Base-by-base conservation (phyloP, 2,113 vertebrate species). In the Poicephalus gulielmi region DNA sequence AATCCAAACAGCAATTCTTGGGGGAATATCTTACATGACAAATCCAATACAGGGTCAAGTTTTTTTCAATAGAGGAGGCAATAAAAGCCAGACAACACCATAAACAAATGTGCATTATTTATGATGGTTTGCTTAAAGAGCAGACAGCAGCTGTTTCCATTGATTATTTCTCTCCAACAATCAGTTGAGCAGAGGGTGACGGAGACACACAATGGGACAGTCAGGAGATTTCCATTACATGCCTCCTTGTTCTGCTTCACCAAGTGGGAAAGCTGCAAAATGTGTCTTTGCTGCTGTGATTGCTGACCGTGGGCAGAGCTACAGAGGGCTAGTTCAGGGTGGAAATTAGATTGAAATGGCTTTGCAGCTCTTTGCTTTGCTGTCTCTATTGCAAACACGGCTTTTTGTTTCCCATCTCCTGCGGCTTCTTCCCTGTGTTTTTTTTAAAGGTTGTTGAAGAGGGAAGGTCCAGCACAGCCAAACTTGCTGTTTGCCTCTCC, bases 231-330 rank as follows among this genome's bases (percentile, higher is more conserved):
- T 64, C 33, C 49, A 17, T 55, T 6, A 37, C 14, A 9, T 17
- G 8, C 25, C 23, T 78, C 35, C 25, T 28, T 4, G 2, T 5
- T 35, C 25, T 27, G 63, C 46, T 53, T 47, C n/a, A 27, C 35
- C 1, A 2, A 14, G 13, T 13, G 17, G 49, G 57, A 33, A 84
- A 57, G 31, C 16, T 63, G 74, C 25, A 71, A 57, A 64, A 49
- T 1, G 2, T 2, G 0, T 43, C 33, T 41, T 68, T 0, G 3
- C n/a, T 18, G 30, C 31, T 31, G 46, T 10, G 59, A 17, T 46
- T 28, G 37, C 23, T 46, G 33, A 44, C 33, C 0, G 0, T 23
- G 33, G 28, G 23, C 50, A 66, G 50, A n/a, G 23, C 0, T 1
- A 25, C 25, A 53, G 20, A 0, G 1, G 31, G 41, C 55, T 33